These are phyloP conservation scores for Lucilia sericata DNA, from an alignment of 1,140 invertebrate genomes.

Conservation along the genomic window DNA sequence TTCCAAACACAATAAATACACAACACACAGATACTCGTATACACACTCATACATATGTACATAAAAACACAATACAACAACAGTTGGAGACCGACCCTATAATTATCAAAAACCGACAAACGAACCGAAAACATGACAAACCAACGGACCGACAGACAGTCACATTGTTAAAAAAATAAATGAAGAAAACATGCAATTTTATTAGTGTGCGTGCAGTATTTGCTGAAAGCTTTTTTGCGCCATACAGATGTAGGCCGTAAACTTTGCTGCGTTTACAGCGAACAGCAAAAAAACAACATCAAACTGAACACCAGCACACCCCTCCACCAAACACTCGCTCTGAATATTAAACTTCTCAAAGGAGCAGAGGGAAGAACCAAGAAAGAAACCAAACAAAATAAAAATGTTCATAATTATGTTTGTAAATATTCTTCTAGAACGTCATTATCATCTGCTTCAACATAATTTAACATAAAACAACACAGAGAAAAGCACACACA, in stretches of 20 bases:
- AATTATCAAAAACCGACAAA: not conserved
- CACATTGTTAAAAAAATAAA: not conserved
- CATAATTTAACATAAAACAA: not conserved
- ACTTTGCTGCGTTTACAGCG: conserved; percentile 11
- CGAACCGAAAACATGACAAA: not conserved
- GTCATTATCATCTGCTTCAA: not conserved
- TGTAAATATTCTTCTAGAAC: not conserved
- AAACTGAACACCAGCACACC: not conserved
- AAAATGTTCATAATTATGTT: not conserved
- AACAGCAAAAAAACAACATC: no score
- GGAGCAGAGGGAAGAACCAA: not conserved
- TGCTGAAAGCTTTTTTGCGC: conserved; percentile 15
- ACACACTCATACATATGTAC: not conserved
- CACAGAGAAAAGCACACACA: not conserved
- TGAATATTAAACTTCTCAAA: not conserved
- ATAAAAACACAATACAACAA: not conserved
- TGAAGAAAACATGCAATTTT: conserved; percentile 3
- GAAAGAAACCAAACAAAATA: not conserved
- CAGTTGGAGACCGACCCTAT: not conserved
- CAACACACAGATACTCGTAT: not conserved
- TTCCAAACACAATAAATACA: not conserved
- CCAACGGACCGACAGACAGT: not conserved
- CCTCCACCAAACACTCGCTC: not conserved
- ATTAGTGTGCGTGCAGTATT: conserved; percentile 23
- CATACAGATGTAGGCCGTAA: not conserved